Conservation (phyloP, 2,113 vertebrate species). For the Rallus limicola region DNA sequence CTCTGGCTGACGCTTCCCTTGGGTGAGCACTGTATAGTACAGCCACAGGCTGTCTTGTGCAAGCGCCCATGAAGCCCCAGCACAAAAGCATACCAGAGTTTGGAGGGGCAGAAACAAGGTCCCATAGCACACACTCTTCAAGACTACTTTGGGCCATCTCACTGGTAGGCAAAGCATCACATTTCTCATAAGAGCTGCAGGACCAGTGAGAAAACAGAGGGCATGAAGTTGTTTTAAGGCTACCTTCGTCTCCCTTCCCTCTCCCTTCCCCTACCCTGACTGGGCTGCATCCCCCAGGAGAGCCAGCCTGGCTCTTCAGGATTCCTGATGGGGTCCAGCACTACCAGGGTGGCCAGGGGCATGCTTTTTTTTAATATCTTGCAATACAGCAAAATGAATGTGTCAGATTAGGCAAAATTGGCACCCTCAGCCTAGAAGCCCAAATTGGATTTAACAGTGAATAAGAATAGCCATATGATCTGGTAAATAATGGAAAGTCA, state of each 20-base stretch:
- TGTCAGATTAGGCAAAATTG: constrained; percentile 48
- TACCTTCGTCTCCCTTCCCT: neutral
- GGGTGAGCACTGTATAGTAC: neutral
- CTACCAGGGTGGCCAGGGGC: neutral
- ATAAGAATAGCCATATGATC: neutral
- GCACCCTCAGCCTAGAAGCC: constrained; percentile 30
- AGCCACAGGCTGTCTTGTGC: neutral
- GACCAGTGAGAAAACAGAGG: neutral
- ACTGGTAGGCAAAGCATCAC: neutral
- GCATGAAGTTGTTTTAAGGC: rapidly evolving
- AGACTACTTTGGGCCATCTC: neutral
- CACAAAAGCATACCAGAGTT: neutral
- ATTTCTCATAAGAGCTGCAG: neutral
- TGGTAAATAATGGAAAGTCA: constrained; percentile 42
- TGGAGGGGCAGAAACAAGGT: neutral
- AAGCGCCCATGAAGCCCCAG: neutral
- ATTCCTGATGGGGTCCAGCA: neutral
- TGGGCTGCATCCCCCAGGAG: neutral
- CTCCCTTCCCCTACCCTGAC: neutral
- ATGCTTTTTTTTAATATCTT: neutral
- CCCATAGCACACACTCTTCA: neutral
- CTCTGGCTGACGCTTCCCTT: neutral
- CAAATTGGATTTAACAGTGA: constrained; percentile 56
- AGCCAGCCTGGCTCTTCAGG: neutral
- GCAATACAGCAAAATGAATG: constrained; percentile 10